Evolutionary conservation across 35 echinoderm and acorn worm genomes (phyloP), one percentile per base, ranked within the genome.

Genomic region (Anneissia japonica): DNA sequence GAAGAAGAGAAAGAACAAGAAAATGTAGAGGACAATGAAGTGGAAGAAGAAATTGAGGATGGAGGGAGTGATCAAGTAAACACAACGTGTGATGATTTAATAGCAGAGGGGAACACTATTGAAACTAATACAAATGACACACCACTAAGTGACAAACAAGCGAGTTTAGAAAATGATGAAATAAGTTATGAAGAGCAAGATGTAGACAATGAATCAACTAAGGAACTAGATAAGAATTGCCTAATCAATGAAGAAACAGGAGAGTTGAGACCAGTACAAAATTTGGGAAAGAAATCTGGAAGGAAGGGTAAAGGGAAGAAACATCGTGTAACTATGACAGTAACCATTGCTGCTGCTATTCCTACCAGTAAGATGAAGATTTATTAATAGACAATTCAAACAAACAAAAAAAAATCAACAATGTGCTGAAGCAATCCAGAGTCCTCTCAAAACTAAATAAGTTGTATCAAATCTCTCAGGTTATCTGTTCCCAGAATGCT

Each of bases 321-420:
- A 80, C 95, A 97, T 51, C 93, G 85, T 17, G 95, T 97, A 0
- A 97, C 95, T 0, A 37, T 97, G 38, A 94, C 95, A 0, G 95
- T 97, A 26, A 93, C 92, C 0, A 97, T 97, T 46, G 95, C 95
- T n/a, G 93, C 93, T 37, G 95, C 95, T 23, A 97, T 97, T 56
- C 95, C 95, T 32, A 91, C 95, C 84, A 84, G 91, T 97, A 79
- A 84, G 78, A 36, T 5, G 31, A 34, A 55, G 17, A 13, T 34
- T 4, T 45, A n/a, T n/a, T n/a, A n/a, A n/a, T n/a, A n/a, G n/a
- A n/a, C n/a, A n/a, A n/a, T n/a, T n/a, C n/a, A n/a, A n/a, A n/a
- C n/a, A n/a, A n/a, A n/a, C n/a, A n/a, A n/a, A n/a, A n/a, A n/a
- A n/a, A n/a, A n/a, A n/a, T n/a, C n/a, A n/a, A n/a, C n/a, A n/a